Conservation (phyloP, 2,888 invertebrate genomes). For the Noctua comes region DNA sequence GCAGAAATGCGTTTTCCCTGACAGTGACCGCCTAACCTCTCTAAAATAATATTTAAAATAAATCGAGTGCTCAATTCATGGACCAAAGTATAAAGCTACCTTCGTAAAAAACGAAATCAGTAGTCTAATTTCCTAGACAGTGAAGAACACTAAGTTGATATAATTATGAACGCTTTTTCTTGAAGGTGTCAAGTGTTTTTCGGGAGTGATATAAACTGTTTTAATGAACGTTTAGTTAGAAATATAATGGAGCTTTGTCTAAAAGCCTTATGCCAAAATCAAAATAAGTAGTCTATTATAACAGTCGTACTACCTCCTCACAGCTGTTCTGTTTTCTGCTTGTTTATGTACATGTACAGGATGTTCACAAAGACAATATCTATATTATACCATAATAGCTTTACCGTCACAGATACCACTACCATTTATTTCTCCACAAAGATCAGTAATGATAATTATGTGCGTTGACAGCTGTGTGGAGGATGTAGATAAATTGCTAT, state of each 20-base stretch:
- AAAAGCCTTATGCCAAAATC: constrained; percentile 68
- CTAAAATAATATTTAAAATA: constrained; percentile 72
- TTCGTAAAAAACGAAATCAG: constrained; percentile 67
- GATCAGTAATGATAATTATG: neutral
- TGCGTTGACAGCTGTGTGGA: constrained; percentile 16
- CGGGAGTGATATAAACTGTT: constrained; percentile 50
- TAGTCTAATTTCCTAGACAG: constrained; percentile 66
- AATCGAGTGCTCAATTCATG: constrained; percentile 87
- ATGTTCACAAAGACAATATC: neutral
- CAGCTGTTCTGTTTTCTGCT: neutral
- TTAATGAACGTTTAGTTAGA: constrained; percentile 47
- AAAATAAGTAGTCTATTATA: constrained; percentile 31
- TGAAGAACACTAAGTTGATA: constrained; percentile 58
- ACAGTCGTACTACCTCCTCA: constrained; percentile 20
- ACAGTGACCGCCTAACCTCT: constrained; percentile 78
- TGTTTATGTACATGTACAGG: neutral
- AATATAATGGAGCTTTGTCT: constrained; percentile 50
- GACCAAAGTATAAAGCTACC: constrained; percentile 86
- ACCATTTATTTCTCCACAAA: neutral
- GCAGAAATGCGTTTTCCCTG: constrained; percentile 92
- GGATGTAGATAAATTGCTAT: constrained; percentile 12
- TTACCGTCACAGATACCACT: neutral
- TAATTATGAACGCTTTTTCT: constrained; percentile 53
- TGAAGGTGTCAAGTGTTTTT: constrained; percentile 54
- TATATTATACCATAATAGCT: neutral